A percentile compares a stretch with the other conserved stretches of the same genome.
Evolutionary conservation across 2,797 vertebrate species (phyloP).

Genomic region (Tokudaia tokunoshimensis): DNA sequence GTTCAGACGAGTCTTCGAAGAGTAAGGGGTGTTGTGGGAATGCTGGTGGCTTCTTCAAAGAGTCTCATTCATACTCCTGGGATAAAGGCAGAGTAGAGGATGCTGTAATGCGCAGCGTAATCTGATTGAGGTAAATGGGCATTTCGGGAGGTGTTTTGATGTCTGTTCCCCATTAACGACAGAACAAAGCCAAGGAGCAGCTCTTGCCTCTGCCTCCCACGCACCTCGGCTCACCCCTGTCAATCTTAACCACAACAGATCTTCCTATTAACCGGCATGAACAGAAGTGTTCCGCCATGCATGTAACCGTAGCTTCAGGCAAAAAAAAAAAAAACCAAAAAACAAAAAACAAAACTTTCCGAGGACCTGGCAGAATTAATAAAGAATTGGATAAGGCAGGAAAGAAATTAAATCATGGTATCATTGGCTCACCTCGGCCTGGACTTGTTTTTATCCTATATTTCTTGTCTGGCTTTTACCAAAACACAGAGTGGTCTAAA

Average conservation of each 20-base stretch:
- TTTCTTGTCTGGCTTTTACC: slow-evolving; percentile 18
- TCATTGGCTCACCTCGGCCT: slow-evolving; percentile 14
- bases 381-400: slow-evolving; percentile 58
- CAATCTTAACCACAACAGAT: slow-evolving; percentile 49
- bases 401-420: slow-evolving; percentile 20
- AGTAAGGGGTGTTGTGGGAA: background rate
- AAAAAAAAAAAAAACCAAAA: background rate
- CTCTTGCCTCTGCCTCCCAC: slow-evolving; percentile 7
- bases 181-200: slow-evolving; percentile 69
- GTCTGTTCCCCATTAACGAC: slow-evolving; percentile 75
- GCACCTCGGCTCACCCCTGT: slow-evolving; percentile 58
- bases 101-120: background rate
- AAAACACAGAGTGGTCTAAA: background rate
- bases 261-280: slow-evolving; percentile 40
- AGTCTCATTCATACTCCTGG: background rate
- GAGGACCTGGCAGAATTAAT: slow-evolving; percentile 39
- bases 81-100: background rate
- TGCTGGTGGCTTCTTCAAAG: background rate
- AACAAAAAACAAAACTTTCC: background rate
- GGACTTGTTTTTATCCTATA: background rate
- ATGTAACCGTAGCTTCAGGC: slow-evolving; percentile 61
- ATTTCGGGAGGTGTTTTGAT: slow-evolving; percentile 24
- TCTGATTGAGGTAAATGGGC: slow-evolving; percentile 13
- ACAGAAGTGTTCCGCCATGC: slow-evolving; percentile 37
- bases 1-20: background rate